A percentile compares a stretch with the other conserved stretches of the same genome.
phyloP scores from a whole-genome alignment of 1,140 invertebrate species.

The Eupristina koningsbergeri region DNA sequence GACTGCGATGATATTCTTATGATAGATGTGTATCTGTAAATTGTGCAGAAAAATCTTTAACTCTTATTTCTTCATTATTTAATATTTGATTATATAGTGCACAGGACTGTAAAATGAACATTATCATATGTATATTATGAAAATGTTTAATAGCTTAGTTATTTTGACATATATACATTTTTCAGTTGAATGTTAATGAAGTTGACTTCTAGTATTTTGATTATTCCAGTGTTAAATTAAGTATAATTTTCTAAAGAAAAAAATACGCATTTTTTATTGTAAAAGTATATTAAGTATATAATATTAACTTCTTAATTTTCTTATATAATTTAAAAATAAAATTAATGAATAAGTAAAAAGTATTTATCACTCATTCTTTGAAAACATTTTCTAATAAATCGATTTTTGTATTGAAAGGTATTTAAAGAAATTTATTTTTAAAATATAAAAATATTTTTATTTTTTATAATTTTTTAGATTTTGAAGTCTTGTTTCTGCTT shows the following conservation, averaged over 20 bases:
- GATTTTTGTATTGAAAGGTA: background rate
- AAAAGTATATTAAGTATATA: constrained; percentile 6
- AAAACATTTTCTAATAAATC: background rate
- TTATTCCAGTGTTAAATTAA: constrained; percentile 22
- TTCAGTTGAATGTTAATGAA: background rate
- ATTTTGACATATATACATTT: constrained; percentile 6
- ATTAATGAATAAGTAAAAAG: constrained; percentile 22
- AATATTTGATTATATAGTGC: constrained; percentile 30
- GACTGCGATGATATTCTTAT: constrained; percentile 21
- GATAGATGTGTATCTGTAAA: constrained; percentile 28
- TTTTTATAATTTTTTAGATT: background rate
- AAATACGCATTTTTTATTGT: constrained; percentile 30
- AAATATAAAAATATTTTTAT: background rate
- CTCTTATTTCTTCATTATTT: constrained; percentile 24
- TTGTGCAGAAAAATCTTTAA: constrained; percentile 16
- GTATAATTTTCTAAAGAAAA: constrained; percentile 16
- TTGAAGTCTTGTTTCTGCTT: constrained; percentile 29
- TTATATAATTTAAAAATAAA: constrained; percentile 43
- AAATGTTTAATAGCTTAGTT: constrained; percentile 7
- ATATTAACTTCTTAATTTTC: constrained; percentile 28
- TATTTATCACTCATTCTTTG: background rate
- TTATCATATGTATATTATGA: constrained; percentile 33
- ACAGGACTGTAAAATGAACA: constrained; percentile 42
- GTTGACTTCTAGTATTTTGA: constrained; percentile 15
- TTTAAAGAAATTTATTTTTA: background rate